These are phyloP conservation scores for Agriotes lineatus DNA, from an alignment of 2,888 invertebrate genomes.

Conservation along the genomic window DNA sequence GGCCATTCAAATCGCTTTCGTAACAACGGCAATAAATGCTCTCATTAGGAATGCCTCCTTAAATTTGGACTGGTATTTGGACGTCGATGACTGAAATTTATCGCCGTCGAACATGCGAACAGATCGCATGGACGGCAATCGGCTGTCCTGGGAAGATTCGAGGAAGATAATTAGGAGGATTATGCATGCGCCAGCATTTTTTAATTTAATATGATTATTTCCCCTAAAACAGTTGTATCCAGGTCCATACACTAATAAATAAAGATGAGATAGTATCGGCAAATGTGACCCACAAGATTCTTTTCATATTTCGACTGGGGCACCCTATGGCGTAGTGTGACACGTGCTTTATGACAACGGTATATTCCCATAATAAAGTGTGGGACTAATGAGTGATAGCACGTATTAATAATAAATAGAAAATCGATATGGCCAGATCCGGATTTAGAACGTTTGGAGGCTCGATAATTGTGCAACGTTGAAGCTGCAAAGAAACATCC, in stretches of 20 bases:
- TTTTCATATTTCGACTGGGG: constrained; percentile 31
- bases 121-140: not conserved
- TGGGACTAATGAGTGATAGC: constrained; percentile 17
- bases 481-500: too few relatives aligned
- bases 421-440: constrained; percentile 14
- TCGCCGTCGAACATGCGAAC: constrained; percentile 18
- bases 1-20: constrained; percentile 14
- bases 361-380: constrained; percentile 26
- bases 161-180: constrained; percentile 10
- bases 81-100: constrained; percentile 10
- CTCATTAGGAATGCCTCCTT: constrained; percentile 27
- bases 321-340: constrained; percentile 22
- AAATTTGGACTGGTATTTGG: constrained; percentile 19
- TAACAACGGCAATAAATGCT: constrained; percentile 23
- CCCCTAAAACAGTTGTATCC: constrained; percentile 17
- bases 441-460: not conserved
- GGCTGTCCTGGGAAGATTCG: not conserved
- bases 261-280: constrained; percentile 22
- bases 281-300: constrained; percentile 32
- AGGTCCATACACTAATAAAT: constrained; percentile 24
- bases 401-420: constrained; percentile 24
- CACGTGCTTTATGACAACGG: constrained; percentile 35
- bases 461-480: too few relatives aligned
- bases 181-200: constrained; percentile 13
- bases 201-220: constrained; percentile 22